These are phyloP conservation scores for Aphaenogaster floridana DNA, from an alignment of 1,140 invertebrate genomes.

Conservation along the genomic window DNA sequence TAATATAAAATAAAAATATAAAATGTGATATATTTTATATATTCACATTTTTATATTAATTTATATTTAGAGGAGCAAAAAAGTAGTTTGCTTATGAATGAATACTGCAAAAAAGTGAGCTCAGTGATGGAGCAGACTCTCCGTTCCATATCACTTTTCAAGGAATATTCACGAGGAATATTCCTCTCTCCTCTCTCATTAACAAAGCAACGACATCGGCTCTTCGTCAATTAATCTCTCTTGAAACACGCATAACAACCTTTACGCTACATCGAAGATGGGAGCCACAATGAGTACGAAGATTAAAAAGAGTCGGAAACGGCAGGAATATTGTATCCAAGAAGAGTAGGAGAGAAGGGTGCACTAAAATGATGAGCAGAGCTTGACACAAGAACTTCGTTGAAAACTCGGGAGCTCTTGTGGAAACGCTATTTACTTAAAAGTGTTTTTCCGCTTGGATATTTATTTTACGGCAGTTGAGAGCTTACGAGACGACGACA, in stretches of 20 bases:
- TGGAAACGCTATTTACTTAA: constrained; percentile 45
- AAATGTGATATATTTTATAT: not conserved
- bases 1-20: too few relatives aligned
- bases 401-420: not conserved
- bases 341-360: not conserved
- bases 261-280: not conserved
- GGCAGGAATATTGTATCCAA: not conserved
- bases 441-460: not conserved
- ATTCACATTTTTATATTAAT: not conserved
- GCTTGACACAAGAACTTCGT: constrained; percentile 10
- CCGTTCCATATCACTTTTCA: not conserved
- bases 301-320: constrained; percentile 4
- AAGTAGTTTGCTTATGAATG: not conserved
- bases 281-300: not conserved
- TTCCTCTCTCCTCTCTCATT: not conserved
- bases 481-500: not conserved
- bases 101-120: not conserved
- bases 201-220: not conserved
- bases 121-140: not conserved
- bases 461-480: constrained; percentile 34
- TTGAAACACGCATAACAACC: not conserved
- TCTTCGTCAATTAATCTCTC: constrained; percentile 13
- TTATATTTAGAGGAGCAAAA: not conserved
- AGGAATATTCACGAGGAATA: not conserved
- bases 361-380: constrained; percentile 14